phyloP scores from a whole-genome alignment of 1,140 invertebrate species.

The Brachionus asplanchnoidis region DNA sequence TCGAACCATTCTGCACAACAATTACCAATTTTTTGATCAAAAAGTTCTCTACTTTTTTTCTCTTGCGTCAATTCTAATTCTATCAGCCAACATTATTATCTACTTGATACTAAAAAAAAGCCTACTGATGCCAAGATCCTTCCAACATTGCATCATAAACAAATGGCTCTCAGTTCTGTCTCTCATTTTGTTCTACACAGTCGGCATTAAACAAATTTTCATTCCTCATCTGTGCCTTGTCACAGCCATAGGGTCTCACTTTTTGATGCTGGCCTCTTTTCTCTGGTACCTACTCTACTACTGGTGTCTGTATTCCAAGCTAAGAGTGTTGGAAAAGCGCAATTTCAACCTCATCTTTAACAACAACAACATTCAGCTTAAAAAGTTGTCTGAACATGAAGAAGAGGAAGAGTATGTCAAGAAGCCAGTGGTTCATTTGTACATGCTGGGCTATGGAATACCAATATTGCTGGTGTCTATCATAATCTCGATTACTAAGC shows the following conservation, averaged over 20 bases:
- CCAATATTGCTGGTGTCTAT: neutral
- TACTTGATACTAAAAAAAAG: neutral
- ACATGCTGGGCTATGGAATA: slow-evolving; percentile 28
- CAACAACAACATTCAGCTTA: slow-evolving; percentile 8
- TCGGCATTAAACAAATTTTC: slow-evolving; percentile 32
- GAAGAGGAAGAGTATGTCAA: slow-evolving; percentile 5
- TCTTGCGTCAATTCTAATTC: neutral
- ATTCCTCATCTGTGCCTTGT: slow-evolving; percentile 3
- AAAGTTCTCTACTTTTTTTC: slow-evolving; percentile 4
- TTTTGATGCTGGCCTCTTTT: neutral
- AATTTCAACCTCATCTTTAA: slow-evolving; percentile 17
- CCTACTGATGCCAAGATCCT: neutral
- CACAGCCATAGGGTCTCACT: neutral
- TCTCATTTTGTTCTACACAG: neutral
- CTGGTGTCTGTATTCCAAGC: slow-evolving; percentile 13
- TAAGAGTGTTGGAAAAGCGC: neutral
- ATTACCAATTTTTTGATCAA: slow-evolving; percentile 10
- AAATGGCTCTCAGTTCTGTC: slow-evolving; percentile 5
- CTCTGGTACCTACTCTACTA: slow-evolving; percentile 37
- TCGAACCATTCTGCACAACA: neutral
- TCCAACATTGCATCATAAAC: slow-evolving; percentile 18
- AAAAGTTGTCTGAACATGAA: neutral
- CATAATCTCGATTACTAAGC: slow-evolving; percentile 18
- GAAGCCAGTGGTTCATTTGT: slow-evolving; percentile 31
- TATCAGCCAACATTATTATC: neutral